These are phyloP conservation scores for Lepilemur septentrionalis DNA, from an alignment of 2,797 vertebrate species.

Conservation along the genomic window DNA sequence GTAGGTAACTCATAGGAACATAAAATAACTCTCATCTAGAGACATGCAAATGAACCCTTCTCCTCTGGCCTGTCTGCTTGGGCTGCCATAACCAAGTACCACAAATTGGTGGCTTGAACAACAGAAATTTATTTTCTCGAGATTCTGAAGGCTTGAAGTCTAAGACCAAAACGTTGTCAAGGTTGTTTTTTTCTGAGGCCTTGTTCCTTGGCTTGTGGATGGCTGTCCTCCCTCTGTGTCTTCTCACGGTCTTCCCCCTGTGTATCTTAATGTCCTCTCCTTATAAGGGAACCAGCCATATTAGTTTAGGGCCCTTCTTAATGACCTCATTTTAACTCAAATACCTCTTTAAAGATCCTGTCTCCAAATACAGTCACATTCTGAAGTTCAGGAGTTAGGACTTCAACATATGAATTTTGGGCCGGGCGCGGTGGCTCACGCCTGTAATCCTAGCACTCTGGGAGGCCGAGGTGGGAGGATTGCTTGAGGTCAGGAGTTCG, in stretches of 20 bases:
- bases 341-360: background rate
- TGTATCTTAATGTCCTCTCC: background rate
- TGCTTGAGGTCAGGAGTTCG: no score
- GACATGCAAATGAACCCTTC: background rate
- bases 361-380: background rate
- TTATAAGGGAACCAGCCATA: background rate
- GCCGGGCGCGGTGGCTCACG: no score
- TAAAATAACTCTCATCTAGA: background rate
- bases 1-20: background rate
- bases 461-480: no score
- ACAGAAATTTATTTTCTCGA: background rate
- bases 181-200: background rate
- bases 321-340: background rate
- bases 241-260: background rate
- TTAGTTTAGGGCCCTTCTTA: background rate
- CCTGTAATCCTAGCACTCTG: no score
- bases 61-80: background rate
- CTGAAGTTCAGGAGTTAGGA: background rate
- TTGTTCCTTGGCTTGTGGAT: background rate
- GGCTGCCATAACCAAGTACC: background rate
- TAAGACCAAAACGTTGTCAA: background rate
- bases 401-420: no score
- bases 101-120: background rate
- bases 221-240: background rate
- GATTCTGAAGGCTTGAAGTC: background rate